Evolutionary conservation across 2,888 invertebrate species (phyloP).

Genomic region (Pristionchus entomophagus): DNA sequence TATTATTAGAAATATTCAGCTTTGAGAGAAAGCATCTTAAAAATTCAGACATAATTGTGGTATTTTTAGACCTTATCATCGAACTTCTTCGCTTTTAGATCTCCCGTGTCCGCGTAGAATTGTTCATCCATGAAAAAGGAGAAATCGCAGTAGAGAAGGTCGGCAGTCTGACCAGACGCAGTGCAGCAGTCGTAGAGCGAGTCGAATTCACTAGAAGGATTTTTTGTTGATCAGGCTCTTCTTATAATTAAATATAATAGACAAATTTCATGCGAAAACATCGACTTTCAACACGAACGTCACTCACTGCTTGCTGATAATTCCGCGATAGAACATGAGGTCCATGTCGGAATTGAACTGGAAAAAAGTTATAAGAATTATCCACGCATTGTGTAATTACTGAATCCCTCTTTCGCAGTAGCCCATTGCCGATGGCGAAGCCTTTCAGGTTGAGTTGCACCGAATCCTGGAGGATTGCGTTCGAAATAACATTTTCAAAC

Average conservation of each 20-base stretch:
- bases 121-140: constrained; percentile 61
- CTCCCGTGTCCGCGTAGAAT: constrained; percentile 64
- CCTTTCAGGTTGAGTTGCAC: constrained; percentile 65
- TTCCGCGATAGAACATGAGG: constrained; percentile 65
- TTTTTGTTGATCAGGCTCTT: too few species aligned
- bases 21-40: too few species aligned
- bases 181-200: constrained; percentile 59
- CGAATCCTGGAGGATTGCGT: constrained; percentile 25
- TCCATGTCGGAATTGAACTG: constrained; percentile 65
- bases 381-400: neutral
- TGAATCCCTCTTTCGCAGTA: constrained; percentile 55
- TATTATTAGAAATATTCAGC: too few species aligned
- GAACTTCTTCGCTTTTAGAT: constrained; percentile 59
- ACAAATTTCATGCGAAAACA: neutral
- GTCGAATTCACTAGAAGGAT: constrained; percentile 58
- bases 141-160: constrained; percentile 61
- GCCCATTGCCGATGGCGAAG: constrained; percentile 74
- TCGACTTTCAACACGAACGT: too few species aligned
- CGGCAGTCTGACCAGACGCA: constrained; percentile 51
- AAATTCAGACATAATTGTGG: neutral
- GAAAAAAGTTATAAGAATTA: neutral
- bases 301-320: constrained; percentile 62
- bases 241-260: neutral
- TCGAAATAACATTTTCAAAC: neutral
- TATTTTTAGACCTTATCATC: constrained; percentile 42